Conservation (phyloP, 2,888 invertebrate genomes). For the Cantharis lateralis region DNA sequence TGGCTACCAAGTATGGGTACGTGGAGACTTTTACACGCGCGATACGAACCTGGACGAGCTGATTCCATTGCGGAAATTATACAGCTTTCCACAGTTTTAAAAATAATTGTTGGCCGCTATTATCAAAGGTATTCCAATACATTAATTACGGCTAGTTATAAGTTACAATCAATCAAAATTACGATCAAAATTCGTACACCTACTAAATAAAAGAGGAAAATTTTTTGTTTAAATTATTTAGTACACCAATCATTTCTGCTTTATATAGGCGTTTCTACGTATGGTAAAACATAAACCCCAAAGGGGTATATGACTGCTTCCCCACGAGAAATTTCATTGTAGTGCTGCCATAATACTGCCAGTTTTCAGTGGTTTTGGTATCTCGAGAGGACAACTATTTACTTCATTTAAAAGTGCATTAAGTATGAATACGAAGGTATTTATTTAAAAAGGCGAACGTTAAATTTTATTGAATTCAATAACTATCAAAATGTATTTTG, state of each 20-base stretch:
- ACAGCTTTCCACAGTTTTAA: not conserved
- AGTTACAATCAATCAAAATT: not conserved
- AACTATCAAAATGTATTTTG: not conserved
- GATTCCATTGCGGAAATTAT: too few relatives aligned
- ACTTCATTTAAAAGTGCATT: not conserved
- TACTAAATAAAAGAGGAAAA: not conserved
- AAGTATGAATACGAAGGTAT: not conserved
- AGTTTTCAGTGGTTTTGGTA: not conserved
- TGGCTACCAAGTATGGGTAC: not conserved
- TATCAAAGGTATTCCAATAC: not conserved
- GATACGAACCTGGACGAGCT: not conserved
- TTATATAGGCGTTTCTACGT: not conserved
- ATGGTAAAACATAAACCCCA: conserved; percentile 3
- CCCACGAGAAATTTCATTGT: conserved; percentile 4
- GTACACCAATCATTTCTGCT: not conserved
- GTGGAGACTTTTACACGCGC: not conserved
- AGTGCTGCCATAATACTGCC: conserved; percentile 2
- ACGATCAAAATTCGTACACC: not conserved
- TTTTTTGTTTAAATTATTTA: not conserved
- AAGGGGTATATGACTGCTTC: not conserved
- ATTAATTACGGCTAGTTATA: not conserved
- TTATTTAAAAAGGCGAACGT: not conserved
- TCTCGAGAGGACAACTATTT: not conserved
- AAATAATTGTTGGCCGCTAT: not conserved
- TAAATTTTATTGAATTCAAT: not conserved